Evolutionary conservation across 2,888 invertebrate species (phyloP).

Genomic region (Eupithecia pulchellata): DNA sequence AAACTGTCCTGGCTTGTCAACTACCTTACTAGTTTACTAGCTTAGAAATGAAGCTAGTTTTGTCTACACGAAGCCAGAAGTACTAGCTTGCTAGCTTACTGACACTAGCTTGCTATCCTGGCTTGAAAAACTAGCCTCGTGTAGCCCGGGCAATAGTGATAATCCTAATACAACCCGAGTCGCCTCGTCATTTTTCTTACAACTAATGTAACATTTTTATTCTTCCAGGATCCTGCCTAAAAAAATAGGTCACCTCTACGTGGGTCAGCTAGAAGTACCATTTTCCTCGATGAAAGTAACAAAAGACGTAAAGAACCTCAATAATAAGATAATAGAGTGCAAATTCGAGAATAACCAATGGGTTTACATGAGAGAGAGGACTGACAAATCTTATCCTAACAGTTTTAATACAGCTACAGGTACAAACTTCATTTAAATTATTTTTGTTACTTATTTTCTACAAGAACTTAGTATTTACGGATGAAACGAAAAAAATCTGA

Average conservation of each 20-base stretch:
- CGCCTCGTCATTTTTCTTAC: no score
- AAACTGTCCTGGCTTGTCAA: no score
- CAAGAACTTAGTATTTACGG: background rate
- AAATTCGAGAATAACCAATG: slow-evolving; percentile 92
- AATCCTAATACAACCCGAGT: no score
- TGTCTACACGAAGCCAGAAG: no score
- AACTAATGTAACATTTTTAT: no score
- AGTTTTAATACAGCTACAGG: slow-evolving; percentile 93
- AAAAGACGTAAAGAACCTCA: slow-evolving; percentile 90
- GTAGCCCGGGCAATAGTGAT: no score
- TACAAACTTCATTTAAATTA: slow-evolving; percentile 53
- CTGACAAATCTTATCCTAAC: slow-evolving; percentile 98
- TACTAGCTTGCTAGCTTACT: no score
- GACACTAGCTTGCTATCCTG: no score
- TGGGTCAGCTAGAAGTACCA: slow-evolving; percentile 89
- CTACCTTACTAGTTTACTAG: no score
- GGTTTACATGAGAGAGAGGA: slow-evolving; percentile 97
- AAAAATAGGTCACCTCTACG: slow-evolving; percentile 91
- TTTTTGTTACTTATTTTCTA: background rate
- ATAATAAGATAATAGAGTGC: slow-evolving; percentile 99
- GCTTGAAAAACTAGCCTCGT: no score
- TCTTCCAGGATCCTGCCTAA: slow-evolving; percentile 86
- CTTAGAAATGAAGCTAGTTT: no score
- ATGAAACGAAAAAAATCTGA: background rate
- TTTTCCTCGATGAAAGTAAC: slow-evolving; percentile 92